Base-by-base conservation (phyloP, 2,888 invertebrate species). In the Amphimallon solstitiale region DNA sequence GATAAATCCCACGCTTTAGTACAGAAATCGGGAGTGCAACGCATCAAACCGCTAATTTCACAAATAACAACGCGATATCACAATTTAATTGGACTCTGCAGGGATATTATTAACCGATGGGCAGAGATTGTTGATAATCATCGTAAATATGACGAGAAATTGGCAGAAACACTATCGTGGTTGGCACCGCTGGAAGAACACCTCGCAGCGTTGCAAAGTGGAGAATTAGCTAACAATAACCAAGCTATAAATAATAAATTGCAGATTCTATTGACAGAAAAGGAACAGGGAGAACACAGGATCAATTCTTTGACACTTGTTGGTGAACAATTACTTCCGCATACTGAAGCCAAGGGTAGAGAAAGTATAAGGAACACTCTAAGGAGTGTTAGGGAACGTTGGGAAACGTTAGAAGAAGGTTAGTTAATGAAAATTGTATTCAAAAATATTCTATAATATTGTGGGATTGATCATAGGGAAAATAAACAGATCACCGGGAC, bases 31-130 rank as follows among this genome's bases (percentile, higher is more conserved):
- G 92, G 92, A 0, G 92, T 93, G 0, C 94, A 95, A 73, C 88
- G 93, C 61, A 87, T 97, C 14, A 94, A 94, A 77, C 93, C 93
- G 4, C 84, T 95, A 60, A 92, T 95, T 15, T 91, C 94, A 0
- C 96, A 97, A 84, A 89, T 96, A n/a, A 93, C 92, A 72, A 92
- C 92, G 77, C 88, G 94, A 52, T 95, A 94, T 77, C 93, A 95
- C 79, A 86, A 91, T 63, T 83, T 95, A 23, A 92, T 91, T 77
- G 87, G 90, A 1, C 84, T 94, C 59, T 93, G 92, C 70, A 95
- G 95, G 80, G 94, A 95, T 79, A 92, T 93, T 0, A 89, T 94
- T 2, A 92, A 91, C 75, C 90, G 92, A 69, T 94, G 93, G 90
- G 91, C 92, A 72, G 89, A 88, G 74, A 84, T 95, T 63, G 92